phyloP scores from a whole-genome alignment of 2,113 vertebrate species.

The Rhinogobius similis region DNA sequence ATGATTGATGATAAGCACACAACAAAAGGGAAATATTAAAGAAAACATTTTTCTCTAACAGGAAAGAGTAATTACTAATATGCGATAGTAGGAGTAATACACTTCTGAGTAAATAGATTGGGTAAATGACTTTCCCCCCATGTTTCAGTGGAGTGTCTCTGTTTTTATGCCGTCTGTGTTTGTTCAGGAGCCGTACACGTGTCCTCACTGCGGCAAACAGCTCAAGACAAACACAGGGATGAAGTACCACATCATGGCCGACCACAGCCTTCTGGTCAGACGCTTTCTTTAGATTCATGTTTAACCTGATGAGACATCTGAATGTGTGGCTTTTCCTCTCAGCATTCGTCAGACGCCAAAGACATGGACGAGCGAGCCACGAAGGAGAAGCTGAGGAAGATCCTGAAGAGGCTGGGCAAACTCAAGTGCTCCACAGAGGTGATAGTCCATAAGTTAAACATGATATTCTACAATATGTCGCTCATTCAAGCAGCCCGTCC shows the following conservation, averaged over 20 bases:
- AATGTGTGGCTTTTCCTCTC: slow-evolving; percentile 12
- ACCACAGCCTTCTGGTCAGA: slow-evolving; percentile 90
- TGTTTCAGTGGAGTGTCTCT: too few species aligned
- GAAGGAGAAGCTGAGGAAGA: slow-evolving; percentile 87
- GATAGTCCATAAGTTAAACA: too few species aligned
- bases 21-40: too few species aligned
- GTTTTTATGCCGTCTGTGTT: background rate
- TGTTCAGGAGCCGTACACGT: slow-evolving; percentile 86
- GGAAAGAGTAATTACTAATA: too few species aligned
- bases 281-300: too few species aligned
- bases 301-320: background rate
- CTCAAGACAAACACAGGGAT: slow-evolving; percentile 92
- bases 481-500: too few species aligned
- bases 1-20: too few species aligned
- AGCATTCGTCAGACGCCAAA: slow-evolving; percentile 83
- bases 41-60: too few species aligned
- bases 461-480: too few species aligned
- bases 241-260: slow-evolving; percentile 97
- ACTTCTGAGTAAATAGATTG: too few species aligned
- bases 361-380: slow-evolving; percentile 83
- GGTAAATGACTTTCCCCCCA: too few species aligned
- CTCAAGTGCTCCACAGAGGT: slow-evolving; percentile 90
- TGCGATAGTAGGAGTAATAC: too few species aligned
- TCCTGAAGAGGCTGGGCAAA: slow-evolving; percentile 90
- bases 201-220: slow-evolving; percentile 92